Evolutionary conservation across 2,113 vertebrate species (phyloP).

Genomic region (Pogonocichla stellata): DNA sequence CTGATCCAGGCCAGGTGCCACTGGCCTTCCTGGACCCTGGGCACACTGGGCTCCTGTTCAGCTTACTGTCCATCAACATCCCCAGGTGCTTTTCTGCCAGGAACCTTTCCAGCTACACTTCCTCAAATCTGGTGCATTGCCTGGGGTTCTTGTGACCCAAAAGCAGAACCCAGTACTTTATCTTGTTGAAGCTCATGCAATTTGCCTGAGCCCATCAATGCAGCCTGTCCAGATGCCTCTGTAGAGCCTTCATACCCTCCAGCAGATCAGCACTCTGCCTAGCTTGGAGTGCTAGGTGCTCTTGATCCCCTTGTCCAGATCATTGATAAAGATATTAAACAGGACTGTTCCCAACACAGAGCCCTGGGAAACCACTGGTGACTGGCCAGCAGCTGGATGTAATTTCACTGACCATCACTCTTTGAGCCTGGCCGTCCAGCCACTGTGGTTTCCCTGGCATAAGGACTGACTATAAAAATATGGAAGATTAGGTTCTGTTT

Average conservation of each 20-base stretch:
- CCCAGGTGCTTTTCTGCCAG: not conserved
- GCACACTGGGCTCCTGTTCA: not conserved
- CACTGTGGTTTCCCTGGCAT: not conserved
- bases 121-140: not conserved
- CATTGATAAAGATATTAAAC: not conserved
- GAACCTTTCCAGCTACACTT: not conserved
- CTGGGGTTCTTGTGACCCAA: not conserved
- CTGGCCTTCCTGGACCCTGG: not conserved
- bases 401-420: not conserved
- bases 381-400: not conserved
- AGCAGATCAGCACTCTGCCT: not conserved
- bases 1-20: not conserved
- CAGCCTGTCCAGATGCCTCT: too few species aligned
- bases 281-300: too few species aligned
- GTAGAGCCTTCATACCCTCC: not conserved
- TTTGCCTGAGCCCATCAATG: not conserved
- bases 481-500: not conserved
- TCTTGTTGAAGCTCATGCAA: not conserved
- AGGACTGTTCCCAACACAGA: not conserved
- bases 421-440: not conserved
- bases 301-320: not conserved
- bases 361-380: not conserved
- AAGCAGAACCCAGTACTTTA: not conserved
- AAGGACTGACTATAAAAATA: not conserved
- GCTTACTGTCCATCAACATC: accelerated